Base-by-base conservation (phyloP, 1,140 invertebrate species). In the Ceratina calcarata region DNA sequence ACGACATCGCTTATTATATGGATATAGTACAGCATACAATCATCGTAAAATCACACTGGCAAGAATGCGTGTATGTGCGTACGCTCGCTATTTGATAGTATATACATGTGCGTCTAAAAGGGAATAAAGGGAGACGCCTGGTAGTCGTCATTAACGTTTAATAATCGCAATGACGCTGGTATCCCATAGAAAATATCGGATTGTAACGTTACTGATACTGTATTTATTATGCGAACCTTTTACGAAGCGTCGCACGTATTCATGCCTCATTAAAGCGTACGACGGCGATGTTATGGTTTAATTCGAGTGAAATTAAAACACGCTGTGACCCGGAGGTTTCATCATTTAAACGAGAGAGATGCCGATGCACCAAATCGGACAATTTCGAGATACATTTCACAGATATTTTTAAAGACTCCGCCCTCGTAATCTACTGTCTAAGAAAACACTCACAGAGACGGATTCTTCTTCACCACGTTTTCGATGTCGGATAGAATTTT, bases 401-500 rank as follows among this genome's bases (percentile, higher is more conserved):
- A 75, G 72, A 27, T 55, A 76, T 37, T 82, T 83, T 89, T 83
- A 80, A 89, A 88, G 85, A 88, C 85, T 82, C 87, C 87, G 82
- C 88, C 90, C 87, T 60, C 51, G 65, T 82, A 86, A 81, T 64
- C n/a, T 74, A 82, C 37, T 45, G 37, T 76, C 72, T 69, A 71
- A 60, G 60, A 77, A 77, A 78, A 66, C 87, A 95, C 95, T 96
- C 93, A 97, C 96, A 96, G 93, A 89, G 96, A 94, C 78, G 94
- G 92, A 92, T 97, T 96, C 93, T 95, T 96, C 76, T 94, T 94
- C 78, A 97, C 93, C 81, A 96, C 94, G 82, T 94, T 94, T 87
- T 96, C 94, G 58, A 97, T 94, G 83, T 97, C 96, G 74, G 94
- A 94, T 72, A 97, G 93, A 83, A 97, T 97, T 94, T 96, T 96